Evolutionary conservation across 2,113 vertebrate genomes (phyloP).

Genomic region (Ovis canadensis): DNA sequence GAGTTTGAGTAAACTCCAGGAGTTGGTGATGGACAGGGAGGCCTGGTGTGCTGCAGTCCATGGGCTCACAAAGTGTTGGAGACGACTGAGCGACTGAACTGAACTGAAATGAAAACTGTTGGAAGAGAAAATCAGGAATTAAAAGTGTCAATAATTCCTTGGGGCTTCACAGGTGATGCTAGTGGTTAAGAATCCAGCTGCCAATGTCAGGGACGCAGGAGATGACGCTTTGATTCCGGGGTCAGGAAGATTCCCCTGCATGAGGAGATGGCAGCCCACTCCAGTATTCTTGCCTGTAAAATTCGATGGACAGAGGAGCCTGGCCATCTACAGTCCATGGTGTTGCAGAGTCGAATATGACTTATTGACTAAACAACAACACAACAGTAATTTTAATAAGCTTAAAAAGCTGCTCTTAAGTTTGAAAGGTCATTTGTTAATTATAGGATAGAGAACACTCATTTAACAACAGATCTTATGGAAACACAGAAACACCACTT

Average conservation of each 20-base stretch:
- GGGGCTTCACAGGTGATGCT: not conserved
- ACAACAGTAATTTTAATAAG: not conserved
- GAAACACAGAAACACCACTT: not conserved
- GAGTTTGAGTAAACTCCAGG: not conserved
- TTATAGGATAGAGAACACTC: not conserved
- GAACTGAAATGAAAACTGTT: not conserved
- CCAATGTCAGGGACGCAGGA: not conserved
- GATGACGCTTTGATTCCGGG: not conserved
- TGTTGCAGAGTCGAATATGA: not conserved
- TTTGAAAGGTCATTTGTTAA: not conserved
- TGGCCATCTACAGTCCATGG: not conserved
- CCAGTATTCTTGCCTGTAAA: not conserved
- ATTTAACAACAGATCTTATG: not conserved
- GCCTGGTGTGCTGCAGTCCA: not conserved
- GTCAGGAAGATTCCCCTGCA: not conserved
- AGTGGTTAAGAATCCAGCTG: not conserved
- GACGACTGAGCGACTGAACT: not conserved
- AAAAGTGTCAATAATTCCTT: not conserved
- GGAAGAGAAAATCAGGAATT: not conserved
- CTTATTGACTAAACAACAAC: not conserved
- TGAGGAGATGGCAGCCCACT: not conserved
- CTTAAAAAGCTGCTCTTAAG: not conserved
- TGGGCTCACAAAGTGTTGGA: not conserved
- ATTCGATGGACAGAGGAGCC: not conserved
- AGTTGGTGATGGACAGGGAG: not conserved